Conservation (phyloP, 2,797 vertebrate genomes). For the Philypnodon macrostomus region DNA sequence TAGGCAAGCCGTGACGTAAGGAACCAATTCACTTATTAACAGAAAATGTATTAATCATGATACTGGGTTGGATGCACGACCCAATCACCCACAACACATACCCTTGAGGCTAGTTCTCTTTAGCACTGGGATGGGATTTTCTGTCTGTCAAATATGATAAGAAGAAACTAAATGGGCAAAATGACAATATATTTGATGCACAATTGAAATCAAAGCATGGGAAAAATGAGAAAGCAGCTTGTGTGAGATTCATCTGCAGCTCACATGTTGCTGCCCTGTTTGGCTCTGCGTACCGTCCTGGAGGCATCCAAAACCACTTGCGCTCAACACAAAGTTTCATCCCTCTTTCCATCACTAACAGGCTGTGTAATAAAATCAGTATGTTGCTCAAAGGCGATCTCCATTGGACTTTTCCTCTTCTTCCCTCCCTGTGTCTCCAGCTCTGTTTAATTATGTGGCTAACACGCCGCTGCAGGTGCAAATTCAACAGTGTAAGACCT, state of each 20-base stretch:
- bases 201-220: slow-evolving; percentile 19
- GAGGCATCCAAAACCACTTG: slow-evolving; percentile 45
- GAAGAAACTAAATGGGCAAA: slow-evolving; percentile 17
- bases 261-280: slow-evolving; percentile 50
- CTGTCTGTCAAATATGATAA: too few relatives aligned
- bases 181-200: slow-evolving; percentile 20
- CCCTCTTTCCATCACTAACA: slow-evolving; percentile 41
- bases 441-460: slow-evolving; percentile 27
- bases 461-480: slow-evolving; percentile 40
- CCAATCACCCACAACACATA: too few relatives aligned
- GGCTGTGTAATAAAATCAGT: slow-evolving; percentile 56
- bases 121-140: too few relatives aligned
- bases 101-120: too few relatives aligned
- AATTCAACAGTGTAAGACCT: slow-evolving; percentile 34
- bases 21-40: too few relatives aligned
- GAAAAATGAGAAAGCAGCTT: slow-evolving; percentile 16
- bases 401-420: slow-evolving; percentile 8
- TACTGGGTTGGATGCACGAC: too few relatives aligned
- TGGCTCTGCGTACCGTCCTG: slow-evolving; percentile 26
- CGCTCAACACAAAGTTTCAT: slow-evolving; percentile 40
- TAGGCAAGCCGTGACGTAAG: too few relatives aligned
- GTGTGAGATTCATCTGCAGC: slow-evolving; percentile 53
- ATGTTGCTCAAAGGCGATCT: slow-evolving; percentile 29
- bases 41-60: too few relatives aligned
- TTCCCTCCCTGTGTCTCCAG: slow-evolving; percentile 2